Percentiles rank a stretch among this genome's conserved stretches.
Conservation (phyloP, 2,888 invertebrate genomes). For the Peribatodes rhomboidaria region DNA sequence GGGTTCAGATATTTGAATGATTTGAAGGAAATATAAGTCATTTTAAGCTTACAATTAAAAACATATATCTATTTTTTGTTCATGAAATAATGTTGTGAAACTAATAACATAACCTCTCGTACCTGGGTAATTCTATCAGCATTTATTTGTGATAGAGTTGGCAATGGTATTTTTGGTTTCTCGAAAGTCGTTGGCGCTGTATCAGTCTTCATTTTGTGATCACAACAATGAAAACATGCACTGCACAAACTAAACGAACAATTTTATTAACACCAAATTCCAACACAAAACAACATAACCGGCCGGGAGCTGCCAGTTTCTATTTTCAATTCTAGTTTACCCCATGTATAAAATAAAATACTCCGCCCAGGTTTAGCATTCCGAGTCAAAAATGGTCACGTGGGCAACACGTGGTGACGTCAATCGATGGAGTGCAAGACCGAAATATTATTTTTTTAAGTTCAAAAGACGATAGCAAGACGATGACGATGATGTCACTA, state of each 20-base stretch:
- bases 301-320: background rate
- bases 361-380: no score
- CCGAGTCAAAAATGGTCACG: no score
- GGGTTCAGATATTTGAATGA: background rate
- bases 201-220: constrained; percentile 69
- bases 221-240: constrained; percentile 29
- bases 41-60: background rate
- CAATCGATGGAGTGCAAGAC: no score
- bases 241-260: constrained; percentile 16
- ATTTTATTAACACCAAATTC: constrained; percentile 16
- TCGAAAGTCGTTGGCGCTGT: constrained; percentile 60
- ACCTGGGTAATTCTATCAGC: constrained; percentile 96
- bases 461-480: no score
- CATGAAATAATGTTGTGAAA: constrained; percentile 50
- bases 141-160: constrained; percentile 96
- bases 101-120: constrained; percentile 67
- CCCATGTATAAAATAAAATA: no score
- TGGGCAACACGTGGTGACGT: no score
- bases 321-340: no score
- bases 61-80: background rate
- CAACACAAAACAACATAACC: constrained; percentile 19
- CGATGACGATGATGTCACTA: no score
- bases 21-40: background rate
- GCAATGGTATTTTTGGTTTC: constrained; percentile 87
- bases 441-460: no score